Conservation (phyloP, 92 coral and sea anemone species). For the Porites rus region DNA sequence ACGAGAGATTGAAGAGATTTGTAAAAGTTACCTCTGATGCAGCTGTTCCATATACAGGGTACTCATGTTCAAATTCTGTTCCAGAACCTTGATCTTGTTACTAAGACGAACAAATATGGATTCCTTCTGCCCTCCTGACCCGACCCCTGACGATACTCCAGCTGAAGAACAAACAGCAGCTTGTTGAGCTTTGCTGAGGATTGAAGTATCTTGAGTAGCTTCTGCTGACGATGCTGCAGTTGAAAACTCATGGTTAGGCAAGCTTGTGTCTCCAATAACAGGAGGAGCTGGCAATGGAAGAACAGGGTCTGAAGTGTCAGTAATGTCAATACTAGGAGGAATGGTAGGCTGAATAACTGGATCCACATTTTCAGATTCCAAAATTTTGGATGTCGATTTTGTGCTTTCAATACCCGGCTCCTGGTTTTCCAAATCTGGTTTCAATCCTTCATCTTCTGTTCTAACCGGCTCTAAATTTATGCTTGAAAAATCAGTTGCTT, state of each 20-base stretch:
- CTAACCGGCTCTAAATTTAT: neutral
- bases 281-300: conserved; percentile 68
- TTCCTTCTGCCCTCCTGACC: conserved; percentile 88
- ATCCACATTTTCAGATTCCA: conserved; percentile 14
- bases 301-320: conserved; percentile 53
- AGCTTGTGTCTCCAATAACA: conserved; percentile 28
- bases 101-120: conserved; percentile 96
- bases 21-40: conserved; percentile 81
- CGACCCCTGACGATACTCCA: conserved; percentile 58
- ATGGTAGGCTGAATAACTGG: conserved; percentile 27
- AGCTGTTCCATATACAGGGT: conserved; percentile 54
- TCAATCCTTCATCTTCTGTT: neutral
- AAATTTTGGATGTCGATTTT: neutral
- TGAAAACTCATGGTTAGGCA: neutral
- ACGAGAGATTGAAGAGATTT: neutral
- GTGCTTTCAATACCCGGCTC: neutral
- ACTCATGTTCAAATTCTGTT: conserved; percentile 86
- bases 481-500: conserved; percentile 7
- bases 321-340: neutral
- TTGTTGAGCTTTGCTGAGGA: conserved; percentile 54
- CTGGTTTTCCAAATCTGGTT: conserved; percentile 16
- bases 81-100: conserved; percentile 95
- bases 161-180: conserved; percentile 46
- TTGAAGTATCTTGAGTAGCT: conserved; percentile 24
- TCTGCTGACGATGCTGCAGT: conserved; percentile 17